Base-by-base conservation (phyloP, 1,140 invertebrate genomes). In the Drosophila tani region DNA sequence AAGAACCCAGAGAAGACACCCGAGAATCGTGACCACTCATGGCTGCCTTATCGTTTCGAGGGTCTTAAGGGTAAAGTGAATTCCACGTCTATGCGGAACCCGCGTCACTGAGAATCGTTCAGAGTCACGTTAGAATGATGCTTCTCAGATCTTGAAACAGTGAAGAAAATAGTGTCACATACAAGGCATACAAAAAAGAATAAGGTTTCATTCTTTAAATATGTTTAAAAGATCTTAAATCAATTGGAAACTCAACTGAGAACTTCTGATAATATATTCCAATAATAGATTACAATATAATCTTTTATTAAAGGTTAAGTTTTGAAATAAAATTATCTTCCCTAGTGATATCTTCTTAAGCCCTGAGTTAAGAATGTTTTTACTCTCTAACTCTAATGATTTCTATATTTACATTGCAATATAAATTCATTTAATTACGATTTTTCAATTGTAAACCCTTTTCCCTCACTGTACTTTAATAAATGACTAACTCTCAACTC, bases 11-110 rank as follows among this genome's bases (percentile, higher is more conserved):
- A 46, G 19, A 56, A 65, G 51, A 65, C 38, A 50, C 32, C 40
- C 60, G 27, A 62, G 55, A 69, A 62, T 69, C 64, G 74, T 78
- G 74, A 78, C 75, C 50, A 49, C 67, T 70, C 64, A 68, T 27
- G 67, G 40, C 27, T 50, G 11, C 32, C 45, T 51, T 35, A 69
- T 65, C 38, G 27, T 63, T 19, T 11, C 21, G 47, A 69, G 60
- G 47, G 27, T 55, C 29, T 32, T 35, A 17, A 46, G 63, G 63
- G 57, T 45, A 24, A 45, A n/a, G 15, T 63, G 27, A 17, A 35
- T 24, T 60, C 11, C 12, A 24, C 14, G 27, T 45, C 12, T 7
- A 43, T 14, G 45, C 32, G 38, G 17, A 17, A 15, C 7, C 27
- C 19, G 29, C 12, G 55, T 60, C 17, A 40, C 7, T 27, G 15